Conservation (phyloP, 2,113 vertebrate genomes). For the Erpornis zantholeuca region DNA sequence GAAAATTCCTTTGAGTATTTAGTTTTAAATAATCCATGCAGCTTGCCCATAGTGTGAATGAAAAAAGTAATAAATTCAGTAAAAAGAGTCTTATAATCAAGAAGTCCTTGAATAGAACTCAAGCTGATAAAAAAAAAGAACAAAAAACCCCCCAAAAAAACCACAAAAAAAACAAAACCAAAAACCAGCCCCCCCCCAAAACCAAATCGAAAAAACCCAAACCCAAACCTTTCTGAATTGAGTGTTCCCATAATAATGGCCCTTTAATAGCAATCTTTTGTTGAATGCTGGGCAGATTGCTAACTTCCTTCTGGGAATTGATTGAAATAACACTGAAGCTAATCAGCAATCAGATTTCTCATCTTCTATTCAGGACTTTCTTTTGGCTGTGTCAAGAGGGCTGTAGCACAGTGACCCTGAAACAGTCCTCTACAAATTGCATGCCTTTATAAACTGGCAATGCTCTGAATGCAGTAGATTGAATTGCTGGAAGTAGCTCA, state of each 20-base stretch:
- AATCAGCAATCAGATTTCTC: constrained; percentile 40
- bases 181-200: too few species aligned
- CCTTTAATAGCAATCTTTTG: constrained; percentile 22
- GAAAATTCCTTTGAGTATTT: neutral
- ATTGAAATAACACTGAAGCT: constrained; percentile 44
- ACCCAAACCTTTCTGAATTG: neutral
- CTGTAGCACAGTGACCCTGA: constrained; percentile 10
- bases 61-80: neutral
- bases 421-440: neutral
- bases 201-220: neutral
- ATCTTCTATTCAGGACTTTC: neutral
- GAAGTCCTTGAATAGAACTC: neutral
- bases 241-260: neutral
- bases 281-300: constrained; percentile 23
- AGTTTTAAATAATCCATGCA: neutral
- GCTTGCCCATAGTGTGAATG: neutral
- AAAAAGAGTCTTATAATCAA: neutral
- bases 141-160: neutral
- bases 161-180: too few species aligned
- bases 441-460: neutral
- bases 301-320: constrained; percentile 17
- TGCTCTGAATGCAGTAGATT: neutral
- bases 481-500: constrained; percentile 20
- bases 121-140: neutral
- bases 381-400: constrained; percentile 5